These are phyloP conservation scores for Tachysurus vachellii DNA, from an alignment of 2,113 vertebrate genomes.

Conservation along the genomic window DNA sequence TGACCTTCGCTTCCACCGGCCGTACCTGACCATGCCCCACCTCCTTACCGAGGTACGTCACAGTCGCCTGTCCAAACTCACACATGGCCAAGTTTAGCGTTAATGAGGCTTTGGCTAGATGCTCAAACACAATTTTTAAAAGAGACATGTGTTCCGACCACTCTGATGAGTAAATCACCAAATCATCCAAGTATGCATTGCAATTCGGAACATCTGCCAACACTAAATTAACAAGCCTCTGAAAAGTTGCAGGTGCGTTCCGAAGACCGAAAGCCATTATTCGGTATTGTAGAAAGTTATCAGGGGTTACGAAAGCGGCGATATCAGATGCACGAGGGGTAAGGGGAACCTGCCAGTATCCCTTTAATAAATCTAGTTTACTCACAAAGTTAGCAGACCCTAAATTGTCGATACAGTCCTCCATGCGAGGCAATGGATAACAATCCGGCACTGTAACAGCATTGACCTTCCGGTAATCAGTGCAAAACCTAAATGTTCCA, in stretches of 20 bases:
- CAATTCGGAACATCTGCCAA: no score
- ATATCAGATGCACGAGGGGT: no score
- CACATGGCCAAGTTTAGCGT: background rate
- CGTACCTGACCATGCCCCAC: background rate
- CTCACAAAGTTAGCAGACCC: no score
- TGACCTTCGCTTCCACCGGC: background rate
- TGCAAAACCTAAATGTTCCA: no score
- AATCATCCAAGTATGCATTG: background rate
- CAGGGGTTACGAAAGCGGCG: no score
- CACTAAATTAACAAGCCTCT: background rate
- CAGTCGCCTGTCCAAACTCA: background rate
- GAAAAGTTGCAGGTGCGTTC: background rate
- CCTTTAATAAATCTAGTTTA: no score
- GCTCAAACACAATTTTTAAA: background rate
- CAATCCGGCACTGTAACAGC: no score
- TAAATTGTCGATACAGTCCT: no score
- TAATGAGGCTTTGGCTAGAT: background rate
- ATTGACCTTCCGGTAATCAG: no score
- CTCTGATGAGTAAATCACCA: background rate
- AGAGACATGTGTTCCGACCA: background rate
- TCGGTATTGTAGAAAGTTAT: background rate
- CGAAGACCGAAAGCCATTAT: background rate
- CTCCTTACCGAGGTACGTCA: no score
- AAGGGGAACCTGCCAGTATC: no score
- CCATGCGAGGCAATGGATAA: no score